These are phyloP conservation scores for Arothron firmamentum DNA, from an alignment of 2,113 vertebrate species.

Conservation along the genomic window DNA sequence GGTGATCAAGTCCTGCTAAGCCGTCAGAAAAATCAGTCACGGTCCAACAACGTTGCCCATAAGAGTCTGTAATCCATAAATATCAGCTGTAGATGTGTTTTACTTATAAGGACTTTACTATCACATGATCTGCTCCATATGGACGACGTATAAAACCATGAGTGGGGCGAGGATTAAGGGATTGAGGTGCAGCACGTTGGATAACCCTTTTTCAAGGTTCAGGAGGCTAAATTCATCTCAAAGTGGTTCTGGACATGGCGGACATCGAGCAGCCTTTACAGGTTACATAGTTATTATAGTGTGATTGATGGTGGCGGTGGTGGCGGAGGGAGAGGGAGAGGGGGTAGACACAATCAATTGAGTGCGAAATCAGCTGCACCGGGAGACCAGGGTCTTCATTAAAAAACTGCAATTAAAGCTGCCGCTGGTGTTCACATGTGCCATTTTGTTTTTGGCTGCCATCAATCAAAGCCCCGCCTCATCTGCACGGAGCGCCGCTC, in stretches of 20 bases:
- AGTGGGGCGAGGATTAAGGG: too few relatives aligned
- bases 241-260: constrained; percentile 6
- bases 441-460: constrained; percentile 60
- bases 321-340: not conserved
- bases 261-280: constrained; percentile 11
- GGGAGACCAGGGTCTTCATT: constrained; percentile 63
- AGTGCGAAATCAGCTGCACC: constrained; percentile 59
- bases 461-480: constrained; percentile 63
- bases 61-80: too few relatives aligned
- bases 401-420: constrained; percentile 62
- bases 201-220: constrained; percentile 3
- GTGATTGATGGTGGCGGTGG: constrained; percentile 49
- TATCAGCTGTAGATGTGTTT: not conserved
- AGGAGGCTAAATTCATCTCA: constrained; percentile 25
- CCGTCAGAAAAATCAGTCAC: too few relatives aligned
- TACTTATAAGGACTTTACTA: not conserved
- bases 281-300: constrained; percentile 37
- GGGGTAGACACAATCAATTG: constrained; percentile 45
- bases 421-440: constrained; percentile 51
- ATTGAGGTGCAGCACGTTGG: not conserved
- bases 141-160: too few relatives aligned
- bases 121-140: not conserved
- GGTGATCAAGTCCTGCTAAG: too few relatives aligned
- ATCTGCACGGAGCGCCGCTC: constrained; percentile 44
- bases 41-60: too few relatives aligned